Evolutionary conservation across 2,113 vertebrate species (phyloP).

Genomic region (Mustelus asterias): DNA sequence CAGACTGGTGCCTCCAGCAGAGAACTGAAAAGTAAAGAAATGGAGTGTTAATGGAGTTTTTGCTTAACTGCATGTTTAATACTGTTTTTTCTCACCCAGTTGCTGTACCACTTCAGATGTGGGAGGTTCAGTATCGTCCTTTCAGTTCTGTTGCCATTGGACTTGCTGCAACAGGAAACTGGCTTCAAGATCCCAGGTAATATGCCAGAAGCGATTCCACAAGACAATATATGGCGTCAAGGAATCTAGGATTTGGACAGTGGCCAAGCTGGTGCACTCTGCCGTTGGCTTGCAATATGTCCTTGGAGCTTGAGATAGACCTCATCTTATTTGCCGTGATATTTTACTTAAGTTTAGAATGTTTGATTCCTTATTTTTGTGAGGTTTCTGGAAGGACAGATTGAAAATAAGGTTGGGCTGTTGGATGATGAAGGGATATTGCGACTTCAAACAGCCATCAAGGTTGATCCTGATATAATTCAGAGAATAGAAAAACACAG

Average conservation of each 20-base stretch:
- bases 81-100: background rate
- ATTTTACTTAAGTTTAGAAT: background rate
- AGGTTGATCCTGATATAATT: background rate
- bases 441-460: background rate
- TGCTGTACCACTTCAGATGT: slow-evolving; percentile 29
- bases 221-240: background rate
- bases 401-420: background rate
- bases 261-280: background rate
- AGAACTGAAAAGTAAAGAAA: background rate
- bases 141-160: slow-evolving; percentile 2
- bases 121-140: slow-evolving; percentile 33
- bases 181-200: slow-evolving; percentile 27
- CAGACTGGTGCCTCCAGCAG: background rate
- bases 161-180: slow-evolving; percentile 35
- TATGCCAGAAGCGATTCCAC: background rate
- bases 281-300: background rate
- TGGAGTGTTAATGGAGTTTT: background rate
- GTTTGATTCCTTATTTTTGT: slow-evolving; percentile 6
- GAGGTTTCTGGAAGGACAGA: background rate
- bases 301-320: background rate
- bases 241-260: background rate
- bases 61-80: background rate
- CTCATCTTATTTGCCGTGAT: background rate
- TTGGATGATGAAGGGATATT: background rate
- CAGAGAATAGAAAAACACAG: background rate